Percentiles rank a stretch among this genome's conserved stretches.
phyloP scores from a whole-genome alignment of 2,113 vertebrate genomes.

The Sarotherodon lohbergeri region DNA sequence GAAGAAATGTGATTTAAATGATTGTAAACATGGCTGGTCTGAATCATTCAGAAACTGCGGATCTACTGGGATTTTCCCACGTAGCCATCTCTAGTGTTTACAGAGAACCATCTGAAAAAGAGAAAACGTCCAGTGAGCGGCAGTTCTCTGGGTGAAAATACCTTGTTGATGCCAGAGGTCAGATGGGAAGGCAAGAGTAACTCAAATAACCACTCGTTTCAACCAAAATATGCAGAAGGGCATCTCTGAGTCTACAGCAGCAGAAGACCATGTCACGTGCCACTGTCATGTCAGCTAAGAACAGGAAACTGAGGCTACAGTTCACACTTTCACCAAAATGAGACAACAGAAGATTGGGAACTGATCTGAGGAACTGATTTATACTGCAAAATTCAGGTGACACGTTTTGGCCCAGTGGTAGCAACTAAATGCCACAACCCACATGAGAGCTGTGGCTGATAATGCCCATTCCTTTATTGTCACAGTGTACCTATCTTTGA shows the following conservation, averaged over 20 bases:
- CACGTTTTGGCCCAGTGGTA: background rate
- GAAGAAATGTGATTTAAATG: background rate
- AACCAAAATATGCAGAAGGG: background rate
- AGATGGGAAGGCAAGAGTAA: background rate
- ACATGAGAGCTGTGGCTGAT: background rate
- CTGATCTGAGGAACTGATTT: background rate
- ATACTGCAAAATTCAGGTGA: background rate
- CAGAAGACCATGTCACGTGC: background rate
- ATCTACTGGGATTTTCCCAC: background rate
- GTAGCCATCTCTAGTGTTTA: background rate
- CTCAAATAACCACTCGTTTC: fast-evolving
- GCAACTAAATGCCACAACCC: background rate
- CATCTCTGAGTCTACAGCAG: background rate
- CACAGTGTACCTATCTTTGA: background rate
- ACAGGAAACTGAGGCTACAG: background rate
- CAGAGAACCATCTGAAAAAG: background rate
- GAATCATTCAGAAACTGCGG: background rate
- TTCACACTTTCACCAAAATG: background rate
- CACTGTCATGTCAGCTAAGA: background rate
- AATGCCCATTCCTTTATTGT: background rate
- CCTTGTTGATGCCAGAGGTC: background rate
- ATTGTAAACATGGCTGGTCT: background rate
- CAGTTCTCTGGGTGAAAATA: fast-evolving
- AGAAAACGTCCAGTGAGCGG: background rate
- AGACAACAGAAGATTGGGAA: background rate